A percentile compares a stretch with the other conserved stretches of the same genome.
Evolutionary conservation across 2,113 vertebrate species (phyloP).

Genomic region (Antennarius striatus): DNA sequence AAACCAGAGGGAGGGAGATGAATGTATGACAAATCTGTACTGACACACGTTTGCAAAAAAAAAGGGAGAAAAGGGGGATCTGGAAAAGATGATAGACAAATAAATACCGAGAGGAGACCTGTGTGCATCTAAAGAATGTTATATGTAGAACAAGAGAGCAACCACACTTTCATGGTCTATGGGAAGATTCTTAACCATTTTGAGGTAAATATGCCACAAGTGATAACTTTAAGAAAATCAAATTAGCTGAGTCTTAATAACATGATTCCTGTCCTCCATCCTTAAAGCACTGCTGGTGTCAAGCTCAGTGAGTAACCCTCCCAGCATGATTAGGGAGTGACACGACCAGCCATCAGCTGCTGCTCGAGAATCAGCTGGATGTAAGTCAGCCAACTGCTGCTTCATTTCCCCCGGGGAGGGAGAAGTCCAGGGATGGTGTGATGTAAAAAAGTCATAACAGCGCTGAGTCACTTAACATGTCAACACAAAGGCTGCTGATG

Average conservation of each 20-base stretch:
- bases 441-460: conserved; percentile 43
- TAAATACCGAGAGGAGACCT: conserved; percentile 35
- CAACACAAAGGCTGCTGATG: conserved; percentile 20
- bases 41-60: conserved; percentile 54
- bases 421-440: conserved; percentile 42
- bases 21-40: conserved; percentile 47
- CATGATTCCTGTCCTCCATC: conserved; percentile 19
- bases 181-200: conserved; percentile 1
- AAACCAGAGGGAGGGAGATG: conserved; percentile 19
- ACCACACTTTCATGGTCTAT: conserved; percentile 4
- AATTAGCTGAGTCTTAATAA: conserved; percentile 51
- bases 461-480: conserved; percentile 45
- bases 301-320: conserved; percentile 36
- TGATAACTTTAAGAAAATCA: conserved; percentile 34
- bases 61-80: conserved; percentile 41
- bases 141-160: conserved; percentile 3
- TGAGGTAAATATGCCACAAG: conserved; percentile 17
- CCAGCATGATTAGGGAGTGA: conserved; percentile 47
- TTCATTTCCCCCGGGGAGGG: conserved; percentile 26
- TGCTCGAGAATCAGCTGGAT: conserved; percentile 47
- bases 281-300: conserved; percentile 56
- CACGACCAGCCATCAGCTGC: conserved; percentile 40
- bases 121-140: conserved; percentile 38
- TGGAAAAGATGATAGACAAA: conserved; percentile 23
- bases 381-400: conserved; percentile 59